Evolutionary conservation across 2,797 vertebrate species (phyloP).

Genomic region (Sternotherus odoratus): DNA sequence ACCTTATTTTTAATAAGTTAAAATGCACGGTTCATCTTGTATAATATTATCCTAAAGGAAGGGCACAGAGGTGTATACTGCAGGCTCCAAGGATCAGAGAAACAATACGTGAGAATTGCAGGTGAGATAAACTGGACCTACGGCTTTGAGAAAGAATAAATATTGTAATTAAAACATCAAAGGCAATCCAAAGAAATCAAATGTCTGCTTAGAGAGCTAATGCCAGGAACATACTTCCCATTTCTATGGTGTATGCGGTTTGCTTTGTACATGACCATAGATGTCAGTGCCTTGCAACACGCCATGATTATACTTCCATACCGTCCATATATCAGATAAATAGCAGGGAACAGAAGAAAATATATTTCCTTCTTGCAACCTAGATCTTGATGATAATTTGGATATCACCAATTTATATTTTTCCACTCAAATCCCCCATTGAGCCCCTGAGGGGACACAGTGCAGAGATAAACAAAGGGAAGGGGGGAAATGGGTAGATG

Average conservation of each 20-base stretch:
- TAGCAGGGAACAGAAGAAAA: conserved; percentile 22
- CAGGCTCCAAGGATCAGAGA: conserved; percentile 50
- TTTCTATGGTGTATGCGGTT: conserved; percentile 21
- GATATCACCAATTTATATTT: conserved; percentile 22
- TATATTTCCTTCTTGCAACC: neutral
- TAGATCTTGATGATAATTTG: neutral
- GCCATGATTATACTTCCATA: neutral
- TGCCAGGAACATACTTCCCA: conserved; percentile 40
- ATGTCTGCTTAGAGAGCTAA: neutral
- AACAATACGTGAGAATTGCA: conserved; percentile 35
- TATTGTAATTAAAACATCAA: conserved; percentile 62
- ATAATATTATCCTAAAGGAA: conserved; percentile 56
- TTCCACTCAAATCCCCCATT: conserved; percentile 16
- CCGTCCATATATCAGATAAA: neutral
- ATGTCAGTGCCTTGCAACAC: conserved; percentile 50
- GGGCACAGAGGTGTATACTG: conserved; percentile 56
- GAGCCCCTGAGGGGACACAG: conserved; percentile 31
- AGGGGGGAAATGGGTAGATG: conserved; percentile 36
- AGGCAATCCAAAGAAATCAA: conserved; percentile 46
- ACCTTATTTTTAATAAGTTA: conserved; percentile 28
- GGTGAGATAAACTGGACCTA: conserved; percentile 52
- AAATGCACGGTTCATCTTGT: conserved; percentile 69
- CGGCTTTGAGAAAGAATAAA: conserved; percentile 56
- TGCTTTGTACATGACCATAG: conserved; percentile 30
- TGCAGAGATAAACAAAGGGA: neutral